Conservation (phyloP, 2,888 invertebrate species). For the Tolmerus cingulatus region DNA sequence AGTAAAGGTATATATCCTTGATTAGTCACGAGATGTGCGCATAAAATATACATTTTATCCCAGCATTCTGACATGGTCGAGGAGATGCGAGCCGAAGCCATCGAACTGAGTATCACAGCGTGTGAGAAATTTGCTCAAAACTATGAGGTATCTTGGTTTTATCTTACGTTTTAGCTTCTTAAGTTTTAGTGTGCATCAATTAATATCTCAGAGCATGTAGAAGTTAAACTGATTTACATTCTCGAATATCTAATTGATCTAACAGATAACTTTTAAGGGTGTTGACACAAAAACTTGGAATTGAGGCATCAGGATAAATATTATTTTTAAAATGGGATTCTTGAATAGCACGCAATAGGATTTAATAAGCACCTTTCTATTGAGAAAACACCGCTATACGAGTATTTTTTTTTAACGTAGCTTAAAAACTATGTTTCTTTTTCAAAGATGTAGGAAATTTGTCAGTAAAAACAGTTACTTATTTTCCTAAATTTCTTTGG, state of each 20-base stretch:
- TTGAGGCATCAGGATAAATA: too few species aligned
- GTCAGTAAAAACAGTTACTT: too few species aligned
- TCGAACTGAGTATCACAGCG: constrained; percentile 91
- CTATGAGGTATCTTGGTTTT: constrained; percentile 71
- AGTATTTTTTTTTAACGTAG: too few species aligned
- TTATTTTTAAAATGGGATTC: too few species aligned
- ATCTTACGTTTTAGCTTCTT: not conserved
- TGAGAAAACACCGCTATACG: too few species aligned
- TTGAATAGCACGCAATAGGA: too few species aligned
- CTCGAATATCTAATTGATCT: not conserved
- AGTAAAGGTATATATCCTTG: constrained; percentile 73
- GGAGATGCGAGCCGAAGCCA: constrained; percentile 88
- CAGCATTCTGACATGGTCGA: constrained; percentile 93
- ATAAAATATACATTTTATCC: constrained; percentile 36
- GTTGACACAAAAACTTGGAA: too few species aligned
- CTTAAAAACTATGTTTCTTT: too few species aligned
- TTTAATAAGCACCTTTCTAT: too few species aligned
- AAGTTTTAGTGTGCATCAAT: not conserved
- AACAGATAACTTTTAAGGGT: too few species aligned
- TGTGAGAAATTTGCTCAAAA: constrained; percentile 90
- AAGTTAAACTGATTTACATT: not conserved
- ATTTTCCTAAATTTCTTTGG: too few species aligned
- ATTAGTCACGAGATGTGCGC: constrained; percentile 38
- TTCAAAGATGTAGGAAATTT: too few species aligned
- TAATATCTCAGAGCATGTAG: not conserved